Evolutionary conservation across 1,140 invertebrate species (phyloP).

Genomic region (Hyphantria cunea): DNA sequence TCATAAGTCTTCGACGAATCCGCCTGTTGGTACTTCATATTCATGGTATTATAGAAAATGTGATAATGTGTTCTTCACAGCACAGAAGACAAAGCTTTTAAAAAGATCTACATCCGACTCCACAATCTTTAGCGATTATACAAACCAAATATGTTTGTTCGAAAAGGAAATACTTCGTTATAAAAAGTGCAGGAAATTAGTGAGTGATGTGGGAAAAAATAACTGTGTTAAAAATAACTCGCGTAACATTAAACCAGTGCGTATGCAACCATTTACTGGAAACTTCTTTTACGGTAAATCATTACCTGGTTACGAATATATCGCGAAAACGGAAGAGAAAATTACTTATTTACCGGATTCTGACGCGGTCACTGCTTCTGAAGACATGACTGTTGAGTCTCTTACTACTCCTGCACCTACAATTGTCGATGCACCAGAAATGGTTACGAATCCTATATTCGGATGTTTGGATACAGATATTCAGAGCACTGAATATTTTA

Average conservation of each 20-base stretch:
- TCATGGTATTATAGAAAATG: conserved; percentile 79
- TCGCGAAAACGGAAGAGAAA: conserved; percentile 67
- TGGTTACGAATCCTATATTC: conserved; percentile 69
- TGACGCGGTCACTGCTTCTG: conserved; percentile 63
- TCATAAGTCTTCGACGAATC: conserved; percentile 78
- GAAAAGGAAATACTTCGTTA: conserved; percentile 58
- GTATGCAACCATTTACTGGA: conserved; percentile 68
- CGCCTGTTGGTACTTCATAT: conserved; percentile 74
- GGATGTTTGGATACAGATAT: conserved; percentile 60
- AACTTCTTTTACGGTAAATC: conserved; percentile 76
- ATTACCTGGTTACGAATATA: conserved; percentile 62
- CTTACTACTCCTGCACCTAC: conserved; percentile 60
- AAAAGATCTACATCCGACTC: conserved; percentile 71
- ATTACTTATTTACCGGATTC: conserved; percentile 72
- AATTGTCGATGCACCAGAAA: conserved; percentile 61
- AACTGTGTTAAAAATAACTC: conserved; percentile 59
- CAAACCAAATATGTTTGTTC: conserved; percentile 77
- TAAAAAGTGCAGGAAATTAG: conserved; percentile 66
- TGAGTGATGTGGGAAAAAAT: conserved; percentile 62
- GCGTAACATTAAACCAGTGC: conserved; percentile 64
- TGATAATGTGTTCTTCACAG: conserved; percentile 58
- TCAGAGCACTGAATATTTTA: conserved; percentile 56
- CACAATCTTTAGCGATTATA: conserved; percentile 80
- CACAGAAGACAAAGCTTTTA: conserved; percentile 56
- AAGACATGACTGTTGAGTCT: conserved; percentile 58